A percentile compares a stretch with the other conserved stretches of the same genome.
phyloP scores from a whole-genome alignment of 2,888 invertebrate species.

The Cheilosia vernalis region DNA sequence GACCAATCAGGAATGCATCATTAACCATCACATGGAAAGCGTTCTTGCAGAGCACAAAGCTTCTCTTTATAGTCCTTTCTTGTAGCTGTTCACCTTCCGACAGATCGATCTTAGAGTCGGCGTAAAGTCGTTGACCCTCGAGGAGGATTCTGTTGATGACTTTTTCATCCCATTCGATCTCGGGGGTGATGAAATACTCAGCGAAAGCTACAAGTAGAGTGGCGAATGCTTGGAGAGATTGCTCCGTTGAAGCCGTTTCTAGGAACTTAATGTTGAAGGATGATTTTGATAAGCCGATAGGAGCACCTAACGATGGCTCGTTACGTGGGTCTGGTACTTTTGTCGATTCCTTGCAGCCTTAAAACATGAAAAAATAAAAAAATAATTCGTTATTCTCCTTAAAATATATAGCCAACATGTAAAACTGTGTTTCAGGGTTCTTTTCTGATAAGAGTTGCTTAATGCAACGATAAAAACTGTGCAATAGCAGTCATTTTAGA shows the following conservation, averaged over 20 bases:
- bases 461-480: too few species aligned
- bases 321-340: not conserved
- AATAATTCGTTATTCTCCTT: not conserved
- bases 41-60: conserved; percentile 79
- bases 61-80: conserved; percentile 78
- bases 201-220: conserved; percentile 80
- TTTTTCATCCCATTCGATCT: conserved; percentile 78
- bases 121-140: conserved; percentile 79
- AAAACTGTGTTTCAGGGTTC: not conserved
- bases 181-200: conserved; percentile 79
- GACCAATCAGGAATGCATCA: conserved; percentile 74
- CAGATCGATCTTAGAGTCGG: conserved; percentile 75
- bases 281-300: conserved; percentile 78
- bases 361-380: not conserved
- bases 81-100: conserved; percentile 57
- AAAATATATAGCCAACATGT: not conserved
- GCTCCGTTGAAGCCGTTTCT: conserved; percentile 64
- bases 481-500: too few species aligned
- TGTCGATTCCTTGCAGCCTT: conserved; percentile 39
- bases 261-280: conserved; percentile 65
- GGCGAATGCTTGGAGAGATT: conserved; percentile 77
- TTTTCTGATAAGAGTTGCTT: too few species aligned
- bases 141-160: conserved; percentile 78
- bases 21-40: conserved; percentile 79
- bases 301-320: conserved; percentile 73